Conservation (phyloP, 30 jellyfish, hydroid and myxozoan species). For the Turritopsis dohrnii region DNA sequence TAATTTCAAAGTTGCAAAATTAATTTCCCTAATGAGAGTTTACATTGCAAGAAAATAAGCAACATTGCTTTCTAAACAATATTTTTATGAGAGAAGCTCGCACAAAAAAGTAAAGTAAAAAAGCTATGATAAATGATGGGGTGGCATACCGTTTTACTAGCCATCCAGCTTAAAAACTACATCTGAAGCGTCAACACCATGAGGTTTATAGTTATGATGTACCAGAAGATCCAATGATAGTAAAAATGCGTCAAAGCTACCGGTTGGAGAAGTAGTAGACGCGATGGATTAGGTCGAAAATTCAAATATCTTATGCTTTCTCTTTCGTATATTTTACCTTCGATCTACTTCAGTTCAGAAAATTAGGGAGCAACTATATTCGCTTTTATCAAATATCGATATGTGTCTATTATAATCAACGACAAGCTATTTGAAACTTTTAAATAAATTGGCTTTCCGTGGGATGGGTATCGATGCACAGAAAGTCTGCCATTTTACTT, state of each 20-base stretch:
- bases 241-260: not conserved
- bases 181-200: not conserved
- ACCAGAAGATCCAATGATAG: not conserved
- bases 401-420: not conserved
- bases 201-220: not conserved
- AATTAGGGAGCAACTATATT: not conserved
- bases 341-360: not conserved
- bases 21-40: no score
- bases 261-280: not conserved
- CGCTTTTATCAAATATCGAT: not conserved
- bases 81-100: no score
- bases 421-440: not conserved
- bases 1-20: no score
- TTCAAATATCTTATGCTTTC: not conserved
- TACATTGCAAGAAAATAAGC: no score
- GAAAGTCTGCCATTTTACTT: slow-evolving; percentile 13
- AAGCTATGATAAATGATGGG: not conserved
- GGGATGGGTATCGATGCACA: slow-evolving; percentile 21
- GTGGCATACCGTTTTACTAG: not conserved
- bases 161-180: not conserved
- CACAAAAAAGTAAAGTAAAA: no score
- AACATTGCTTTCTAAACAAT: no score
- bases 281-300: no score
- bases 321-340: not conserved
- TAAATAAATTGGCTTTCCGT: not conserved